These are phyloP conservation scores for Tor tambroides DNA, from an alignment of 2,113 vertebrate genomes.

Conservation along the genomic window DNA sequence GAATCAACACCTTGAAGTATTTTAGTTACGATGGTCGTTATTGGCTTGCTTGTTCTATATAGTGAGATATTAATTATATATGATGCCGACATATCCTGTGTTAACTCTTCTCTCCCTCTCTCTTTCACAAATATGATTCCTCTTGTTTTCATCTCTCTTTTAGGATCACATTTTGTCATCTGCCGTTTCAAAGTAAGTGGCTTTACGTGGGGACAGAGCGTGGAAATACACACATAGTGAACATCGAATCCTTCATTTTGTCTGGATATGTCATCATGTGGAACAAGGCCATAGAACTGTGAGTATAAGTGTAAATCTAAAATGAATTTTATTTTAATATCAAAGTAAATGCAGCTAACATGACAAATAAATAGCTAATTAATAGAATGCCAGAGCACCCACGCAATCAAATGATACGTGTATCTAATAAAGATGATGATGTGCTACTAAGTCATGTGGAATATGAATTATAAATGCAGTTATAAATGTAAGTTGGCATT, in stretches of 20 bases:
- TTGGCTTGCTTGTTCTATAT: conserved; percentile 3
- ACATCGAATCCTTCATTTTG: conserved; percentile 97
- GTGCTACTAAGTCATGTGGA: neutral
- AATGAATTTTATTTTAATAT: neutral
- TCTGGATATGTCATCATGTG: conserved; percentile 99
- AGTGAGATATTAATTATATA: conserved; percentile 43
- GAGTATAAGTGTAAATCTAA: conserved; percentile 72
- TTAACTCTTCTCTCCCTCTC: conserved; percentile 10
- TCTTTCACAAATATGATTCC: conserved; percentile 9
- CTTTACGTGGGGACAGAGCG: conserved; percentile 97
- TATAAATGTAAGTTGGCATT: neutral
- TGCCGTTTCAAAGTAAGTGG: conserved; percentile 99
- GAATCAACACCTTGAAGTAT: conserved; percentile 21
- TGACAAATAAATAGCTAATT: neutral
- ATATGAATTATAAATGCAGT: conserved; percentile 15
- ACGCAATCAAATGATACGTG: neutral
- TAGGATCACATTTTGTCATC: conserved; percentile 98
- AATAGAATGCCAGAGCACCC: neutral
- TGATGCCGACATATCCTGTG: neutral
- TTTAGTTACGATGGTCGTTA: conserved; percentile 36
- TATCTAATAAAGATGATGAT: conserved; percentile 2
- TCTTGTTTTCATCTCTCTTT: conserved; percentile 62
- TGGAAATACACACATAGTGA: conserved; percentile 98
- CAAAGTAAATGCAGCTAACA: neutral
- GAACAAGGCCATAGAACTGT: conserved; percentile 99